Percentiles rank a stretch among this genome's conserved stretches.
These are phyloP conservation scores for Aquatica leii DNA, from an alignment of 2,888 invertebrate genomes.

Conservation along the genomic window DNA sequence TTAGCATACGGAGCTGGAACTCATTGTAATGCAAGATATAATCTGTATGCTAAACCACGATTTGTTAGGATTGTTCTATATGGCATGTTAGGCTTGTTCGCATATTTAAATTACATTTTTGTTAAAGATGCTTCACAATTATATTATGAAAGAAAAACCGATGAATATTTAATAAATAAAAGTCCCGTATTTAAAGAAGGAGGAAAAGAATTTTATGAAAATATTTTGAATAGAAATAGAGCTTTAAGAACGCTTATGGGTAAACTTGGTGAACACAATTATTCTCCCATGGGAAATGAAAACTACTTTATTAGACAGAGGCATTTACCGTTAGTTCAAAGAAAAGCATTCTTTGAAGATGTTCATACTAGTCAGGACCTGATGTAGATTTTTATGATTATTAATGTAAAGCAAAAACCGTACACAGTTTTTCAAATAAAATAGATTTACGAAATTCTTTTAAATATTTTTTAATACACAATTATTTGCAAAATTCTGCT, in stretches of 20 bases:
- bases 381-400: slow-evolving; percentile 4
- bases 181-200: slow-evolving; percentile 73
- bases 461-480: no score
- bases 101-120: slow-evolving; percentile 68
- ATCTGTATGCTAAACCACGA: slow-evolving; percentile 66
- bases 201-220: slow-evolving; percentile 79
- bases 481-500: no score
- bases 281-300: slow-evolving; percentile 75
- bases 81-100: slow-evolving; percentile 65
- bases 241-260: slow-evolving; percentile 75
- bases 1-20: slow-evolving; percentile 64
- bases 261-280: slow-evolving; percentile 67
- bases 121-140: slow-evolving; percentile 72
- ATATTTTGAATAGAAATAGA: slow-evolving; percentile 75
- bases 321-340: slow-evolving; percentile 69
- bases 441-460: no score
- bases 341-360: slow-evolving; percentile 71
- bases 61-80: slow-evolving; percentile 64
- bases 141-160: slow-evolving; percentile 69
- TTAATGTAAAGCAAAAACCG: no score
- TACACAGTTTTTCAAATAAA: no score
- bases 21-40: slow-evolving; percentile 64
- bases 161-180: slow-evolving; percentile 68
- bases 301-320: slow-evolving; percentile 72
- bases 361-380: neutral